Conservation (phyloP, 1,140 invertebrate genomes). For the Tetragnatha versicolor region DNA sequence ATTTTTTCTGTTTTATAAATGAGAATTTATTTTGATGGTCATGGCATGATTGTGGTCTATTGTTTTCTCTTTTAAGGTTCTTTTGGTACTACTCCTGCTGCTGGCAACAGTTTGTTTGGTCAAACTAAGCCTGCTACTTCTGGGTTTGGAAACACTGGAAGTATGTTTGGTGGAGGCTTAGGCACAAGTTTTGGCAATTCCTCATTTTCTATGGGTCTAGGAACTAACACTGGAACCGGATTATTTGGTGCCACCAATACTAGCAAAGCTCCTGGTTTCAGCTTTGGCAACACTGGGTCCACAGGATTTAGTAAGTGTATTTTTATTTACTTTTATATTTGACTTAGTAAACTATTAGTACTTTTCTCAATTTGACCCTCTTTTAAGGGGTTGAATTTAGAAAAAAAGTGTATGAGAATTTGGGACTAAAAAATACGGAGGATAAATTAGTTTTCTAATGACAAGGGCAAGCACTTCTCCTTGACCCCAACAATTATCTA, state of each 20-base stretch:
- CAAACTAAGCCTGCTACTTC: constrained; percentile 51
- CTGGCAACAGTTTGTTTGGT: constrained; percentile 55
- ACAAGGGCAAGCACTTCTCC: no score
- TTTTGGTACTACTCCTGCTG: constrained; percentile 56
- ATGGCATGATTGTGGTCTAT: no score
- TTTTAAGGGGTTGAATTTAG: no score
- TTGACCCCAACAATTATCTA: no score
- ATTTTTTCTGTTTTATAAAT: no score
- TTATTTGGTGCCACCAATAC: constrained; percentile 54
- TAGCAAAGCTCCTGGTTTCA: constrained; percentile 55
- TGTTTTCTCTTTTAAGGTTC: constrained; percentile 23
- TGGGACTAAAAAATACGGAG: no score
- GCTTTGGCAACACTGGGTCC: constrained; percentile 61
- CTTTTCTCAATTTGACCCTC: no score
- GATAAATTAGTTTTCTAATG: no score
- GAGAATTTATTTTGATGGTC: no score
- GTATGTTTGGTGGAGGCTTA: constrained; percentile 39
- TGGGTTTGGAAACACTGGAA: constrained; percentile 57
- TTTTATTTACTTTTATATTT: neutral
- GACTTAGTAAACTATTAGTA: no score
- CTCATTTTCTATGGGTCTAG: constrained; percentile 56
- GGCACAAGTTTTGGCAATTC: constrained; percentile 59
- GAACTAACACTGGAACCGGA: constrained; percentile 58
- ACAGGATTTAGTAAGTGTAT: constrained; percentile 51
- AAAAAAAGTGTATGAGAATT: no score